Evolutionary conservation across 1,140 invertebrate species (phyloP).

Genomic region (Cylas formicarius): DNA sequence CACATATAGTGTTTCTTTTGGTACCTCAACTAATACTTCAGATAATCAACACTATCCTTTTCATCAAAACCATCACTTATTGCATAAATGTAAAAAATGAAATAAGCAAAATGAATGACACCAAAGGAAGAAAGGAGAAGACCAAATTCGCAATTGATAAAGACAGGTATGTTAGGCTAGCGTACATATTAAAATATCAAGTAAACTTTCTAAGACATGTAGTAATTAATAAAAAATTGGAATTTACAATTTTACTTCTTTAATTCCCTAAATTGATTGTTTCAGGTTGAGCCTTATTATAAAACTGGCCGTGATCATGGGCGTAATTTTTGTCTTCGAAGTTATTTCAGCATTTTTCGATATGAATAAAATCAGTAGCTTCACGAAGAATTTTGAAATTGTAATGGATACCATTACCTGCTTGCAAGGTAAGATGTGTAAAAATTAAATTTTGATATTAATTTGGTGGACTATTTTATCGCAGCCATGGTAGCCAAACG

Average conservation of each 20-base stretch:
- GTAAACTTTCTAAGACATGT: neutral
- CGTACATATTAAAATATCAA: conserved; percentile 4
- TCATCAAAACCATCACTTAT: conserved; percentile 43
- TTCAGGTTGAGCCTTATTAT: conserved; percentile 48
- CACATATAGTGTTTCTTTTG: conserved; percentile 11
- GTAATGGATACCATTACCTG: conserved; percentile 22
- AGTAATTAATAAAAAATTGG: neutral
- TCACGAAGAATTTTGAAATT: conserved; percentile 24
- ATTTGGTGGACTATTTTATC: neutral
- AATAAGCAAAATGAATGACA: conserved; percentile 41
- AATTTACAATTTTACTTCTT: conserved; percentile 1
- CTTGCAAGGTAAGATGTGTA: conserved; percentile 20
- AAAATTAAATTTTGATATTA: neutral
- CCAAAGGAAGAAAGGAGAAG: conserved; percentile 31
- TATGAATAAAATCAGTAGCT: conserved; percentile 9
- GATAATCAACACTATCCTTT: conserved; percentile 44
- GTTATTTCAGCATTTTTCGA: conserved; percentile 38
- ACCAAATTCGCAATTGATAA: conserved; percentile 42
- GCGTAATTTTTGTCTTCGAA: conserved; percentile 50
- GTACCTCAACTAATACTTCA: conserved; percentile 37
- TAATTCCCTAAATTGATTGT: conserved; percentile 7
- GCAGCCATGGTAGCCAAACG: neutral
- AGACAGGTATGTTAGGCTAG: conserved; percentile 42
- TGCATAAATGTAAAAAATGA: conserved; percentile 46
- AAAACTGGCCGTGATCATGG: conserved; percentile 56